Evolutionary conservation across 2,888 invertebrate species (phyloP).

Genomic region (Caenorhabditis panamensis): DNA sequence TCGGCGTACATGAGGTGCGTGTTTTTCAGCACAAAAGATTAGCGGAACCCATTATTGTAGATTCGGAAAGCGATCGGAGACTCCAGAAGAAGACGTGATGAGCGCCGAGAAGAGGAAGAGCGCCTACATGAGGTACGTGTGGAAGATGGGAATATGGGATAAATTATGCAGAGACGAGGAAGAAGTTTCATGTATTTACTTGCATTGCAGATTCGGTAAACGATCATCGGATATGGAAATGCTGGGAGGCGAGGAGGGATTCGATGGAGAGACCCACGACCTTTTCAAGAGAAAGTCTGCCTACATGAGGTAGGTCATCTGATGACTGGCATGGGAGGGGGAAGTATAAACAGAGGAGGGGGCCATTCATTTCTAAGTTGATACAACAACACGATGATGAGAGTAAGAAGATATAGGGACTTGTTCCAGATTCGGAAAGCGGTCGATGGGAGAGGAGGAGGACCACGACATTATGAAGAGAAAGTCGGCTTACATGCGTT

Average conservation of each 20-base stretch:
- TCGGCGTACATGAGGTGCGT: conserved; percentile 75
- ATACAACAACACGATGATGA: conserved; percentile 30
- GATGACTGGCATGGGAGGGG: neutral
- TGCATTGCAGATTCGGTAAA: conserved; percentile 57
- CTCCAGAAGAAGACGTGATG: conserved; percentile 62
- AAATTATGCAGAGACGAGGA: conserved; percentile 38
- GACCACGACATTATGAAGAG: conserved; percentile 72
- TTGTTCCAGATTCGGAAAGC: conserved; percentile 59
- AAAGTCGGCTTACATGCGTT: conserved; percentile 76
- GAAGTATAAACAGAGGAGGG: conserved; percentile 6
- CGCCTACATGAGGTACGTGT: conserved; percentile 74
- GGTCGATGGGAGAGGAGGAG: conserved; percentile 51
- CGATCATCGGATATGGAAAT: conserved; percentile 48
- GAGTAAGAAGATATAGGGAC: too few relatives aligned
- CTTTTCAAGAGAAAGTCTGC: conserved; percentile 75
- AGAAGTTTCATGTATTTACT: conserved; percentile 16
- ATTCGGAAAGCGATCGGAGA: conserved; percentile 73
- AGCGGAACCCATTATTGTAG: conserved; percentile 51
- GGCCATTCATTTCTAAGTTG: conserved; percentile 53
- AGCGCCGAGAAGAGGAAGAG: conserved; percentile 73
- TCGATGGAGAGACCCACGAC: conserved; percentile 45
- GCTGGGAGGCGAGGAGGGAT: conserved; percentile 12
- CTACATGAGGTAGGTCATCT: conserved; percentile 70
- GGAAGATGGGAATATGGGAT: conserved; percentile 16
- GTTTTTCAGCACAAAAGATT: conserved; percentile 13